These are phyloP conservation scores for Rhinoderma darwinii DNA, from an alignment of 2,113 vertebrate genomes.

Conservation along the genomic window DNA sequence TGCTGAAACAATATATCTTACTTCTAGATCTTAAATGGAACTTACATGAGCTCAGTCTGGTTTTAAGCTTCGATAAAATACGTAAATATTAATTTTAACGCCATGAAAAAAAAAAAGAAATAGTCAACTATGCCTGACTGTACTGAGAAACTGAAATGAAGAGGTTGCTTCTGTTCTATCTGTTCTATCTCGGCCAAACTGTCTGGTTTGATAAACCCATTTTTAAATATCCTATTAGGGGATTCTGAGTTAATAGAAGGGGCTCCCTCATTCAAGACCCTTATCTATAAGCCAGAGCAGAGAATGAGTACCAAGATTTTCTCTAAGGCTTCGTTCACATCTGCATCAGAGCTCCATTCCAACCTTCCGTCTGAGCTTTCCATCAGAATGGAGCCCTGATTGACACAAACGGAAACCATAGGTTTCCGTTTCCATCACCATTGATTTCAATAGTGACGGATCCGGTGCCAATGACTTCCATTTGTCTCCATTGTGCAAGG, in stretches of 20 bases:
- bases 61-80: slow-evolving; percentile 17
- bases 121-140: background rate
- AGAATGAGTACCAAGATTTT: too few species aligned
- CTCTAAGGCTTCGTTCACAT: too few species aligned
- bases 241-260: background rate
- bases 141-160: background rate
- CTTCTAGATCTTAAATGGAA: slow-evolving; percentile 47
- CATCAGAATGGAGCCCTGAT: too few species aligned
- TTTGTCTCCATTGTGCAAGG: too few species aligned
- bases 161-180: background rate
- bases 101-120: background rate
- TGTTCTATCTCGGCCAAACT: background rate
- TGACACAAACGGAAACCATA: too few species aligned
- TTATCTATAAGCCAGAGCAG: background rate
- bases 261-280: background rate
- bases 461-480: too few species aligned
- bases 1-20: slow-evolving; percentile 56
- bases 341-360: too few species aligned
- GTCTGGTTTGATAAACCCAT: background rate
- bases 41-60: slow-evolving; percentile 24
- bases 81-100: slow-evolving; percentile 39
- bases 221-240: too few species aligned
- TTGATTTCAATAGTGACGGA: too few species aligned
- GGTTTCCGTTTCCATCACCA: too few species aligned
- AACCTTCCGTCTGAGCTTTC: too few species aligned